These are phyloP conservation scores for Tenthredo distinguenda DNA, from an alignment of 2,888 invertebrate species.

Conservation along the genomic window DNA sequence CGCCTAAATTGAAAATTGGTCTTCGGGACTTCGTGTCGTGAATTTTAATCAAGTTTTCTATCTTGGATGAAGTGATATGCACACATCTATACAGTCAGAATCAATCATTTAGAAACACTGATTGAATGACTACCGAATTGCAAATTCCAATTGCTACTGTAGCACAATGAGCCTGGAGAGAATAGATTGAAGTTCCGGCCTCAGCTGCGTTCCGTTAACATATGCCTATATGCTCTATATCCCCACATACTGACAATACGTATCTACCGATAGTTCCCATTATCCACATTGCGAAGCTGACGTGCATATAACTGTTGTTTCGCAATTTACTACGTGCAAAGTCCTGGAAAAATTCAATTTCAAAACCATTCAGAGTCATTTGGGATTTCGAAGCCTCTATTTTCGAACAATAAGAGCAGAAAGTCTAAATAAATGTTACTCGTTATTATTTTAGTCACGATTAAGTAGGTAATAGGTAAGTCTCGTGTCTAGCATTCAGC, in stretches of 20 bases:
- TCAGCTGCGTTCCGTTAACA: slow-evolving; percentile 2
- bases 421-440: background rate
- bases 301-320: background rate
- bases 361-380: background rate
- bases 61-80: background rate
- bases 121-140: slow-evolving; percentile 15
- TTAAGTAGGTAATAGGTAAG: background rate
- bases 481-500: background rate
- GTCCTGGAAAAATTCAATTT: background rate
- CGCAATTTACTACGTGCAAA: background rate
- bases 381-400: background rate
- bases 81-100: background rate
- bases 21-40: background rate
- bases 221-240: background rate
- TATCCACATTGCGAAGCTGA: background rate
- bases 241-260: background rate
- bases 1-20: background rate
- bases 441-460: background rate
- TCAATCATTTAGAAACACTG: slow-evolving; percentile 13
- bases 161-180: slow-evolving; percentile 16
- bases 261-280: background rate
- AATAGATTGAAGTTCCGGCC: slow-evolving; percentile 20
- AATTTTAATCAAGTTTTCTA: background rate
- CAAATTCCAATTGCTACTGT: slow-evolving; percentile 5
- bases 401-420: background rate